Evolutionary conservation across 2,888 invertebrate genomes (phyloP).

Genomic region (Cinara cedri): DNA sequence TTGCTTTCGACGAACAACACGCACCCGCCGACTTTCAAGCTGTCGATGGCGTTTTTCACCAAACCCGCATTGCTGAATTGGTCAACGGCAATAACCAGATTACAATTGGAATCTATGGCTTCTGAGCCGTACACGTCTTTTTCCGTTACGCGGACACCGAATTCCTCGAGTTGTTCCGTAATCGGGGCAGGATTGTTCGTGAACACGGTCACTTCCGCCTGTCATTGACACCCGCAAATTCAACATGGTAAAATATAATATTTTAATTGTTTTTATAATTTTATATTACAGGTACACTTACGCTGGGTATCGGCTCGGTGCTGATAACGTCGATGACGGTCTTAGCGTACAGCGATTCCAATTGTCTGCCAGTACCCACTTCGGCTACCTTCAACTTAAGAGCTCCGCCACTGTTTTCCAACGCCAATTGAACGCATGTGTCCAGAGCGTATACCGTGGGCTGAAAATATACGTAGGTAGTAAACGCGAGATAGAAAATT

Average conservation of each 20-base stretch:
- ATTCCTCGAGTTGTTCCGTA: constrained; percentile 29
- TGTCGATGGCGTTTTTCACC: constrained; percentile 68
- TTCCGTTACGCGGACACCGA: constrained; percentile 21
- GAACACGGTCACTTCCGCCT: constrained; percentile 57
- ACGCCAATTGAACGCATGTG: constrained; percentile 57
- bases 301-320: constrained; percentile 39
- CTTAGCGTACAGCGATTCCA: constrained; percentile 53
- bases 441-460: constrained; percentile 46
- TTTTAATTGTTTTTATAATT: background rate
- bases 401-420: constrained; percentile 56
- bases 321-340: constrained; percentile 42
- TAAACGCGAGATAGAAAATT: background rate
- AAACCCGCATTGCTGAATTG: constrained; percentile 67
- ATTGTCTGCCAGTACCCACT: constrained; percentile 45
- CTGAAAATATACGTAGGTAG: background rate
- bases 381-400: constrained; percentile 57
- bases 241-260: background rate
- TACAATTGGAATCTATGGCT: constrained; percentile 71
- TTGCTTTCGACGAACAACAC: constrained; percentile 76
- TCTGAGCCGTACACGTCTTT: constrained; percentile 67
- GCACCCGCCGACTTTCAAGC: constrained; percentile 74
- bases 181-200: constrained; percentile 19
- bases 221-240: background rate
- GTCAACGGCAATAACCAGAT: constrained; percentile 73
- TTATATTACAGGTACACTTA: background rate